Percentiles rank a stretch among this genome's conserved stretches.
Conservation (phyloP, 2,888 invertebrate species). For the Torymus auratus region DNA sequence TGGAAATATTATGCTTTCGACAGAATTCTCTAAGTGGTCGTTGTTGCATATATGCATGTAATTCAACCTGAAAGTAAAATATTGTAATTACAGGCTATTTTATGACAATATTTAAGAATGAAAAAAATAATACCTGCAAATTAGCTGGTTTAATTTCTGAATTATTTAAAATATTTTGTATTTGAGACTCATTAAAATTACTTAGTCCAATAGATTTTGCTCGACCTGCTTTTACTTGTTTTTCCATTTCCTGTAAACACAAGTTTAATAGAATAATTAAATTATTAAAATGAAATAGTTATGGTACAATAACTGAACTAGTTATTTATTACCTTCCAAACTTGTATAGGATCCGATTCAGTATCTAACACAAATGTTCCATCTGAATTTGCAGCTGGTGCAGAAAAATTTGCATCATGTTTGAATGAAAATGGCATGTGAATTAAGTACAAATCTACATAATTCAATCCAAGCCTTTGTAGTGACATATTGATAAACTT, state of each 20-base stretch:
- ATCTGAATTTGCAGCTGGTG: conserved; percentile 79
- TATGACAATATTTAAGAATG: conserved; percentile 11
- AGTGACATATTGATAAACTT: conserved; percentile 83
- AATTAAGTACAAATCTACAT: conserved; percentile 87
- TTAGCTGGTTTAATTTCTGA: conserved; percentile 84
- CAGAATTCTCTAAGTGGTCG: conserved; percentile 81
- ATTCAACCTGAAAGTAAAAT: conserved; percentile 79
- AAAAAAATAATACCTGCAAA: conserved; percentile 77
- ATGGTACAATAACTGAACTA: too few species aligned
- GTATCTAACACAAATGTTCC: conserved; percentile 81
- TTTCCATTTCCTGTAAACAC: conserved; percentile 82
- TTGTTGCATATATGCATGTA: conserved; percentile 88
- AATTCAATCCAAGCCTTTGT: conserved; percentile 81
- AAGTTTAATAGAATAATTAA: too few species aligned
- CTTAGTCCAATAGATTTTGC: conserved; percentile 87
- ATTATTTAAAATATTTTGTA: conserved; percentile 80
- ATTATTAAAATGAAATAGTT: too few species aligned
- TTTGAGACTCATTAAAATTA: conserved; percentile 86
- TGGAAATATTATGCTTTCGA: conserved; percentile 80
- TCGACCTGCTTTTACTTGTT: conserved; percentile 82
- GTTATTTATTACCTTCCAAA: conserved; percentile 82
- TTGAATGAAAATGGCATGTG: conserved; percentile 86
- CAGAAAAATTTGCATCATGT: conserved; percentile 79
- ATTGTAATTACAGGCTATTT: conserved; percentile 2
- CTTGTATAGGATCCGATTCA: conserved; percentile 81